Evolutionary conservation across 1,140 invertebrate genomes (phyloP), one percentile per base, ranked within the genome.

Genomic region (Bombus haemorrhoidalis): DNA sequence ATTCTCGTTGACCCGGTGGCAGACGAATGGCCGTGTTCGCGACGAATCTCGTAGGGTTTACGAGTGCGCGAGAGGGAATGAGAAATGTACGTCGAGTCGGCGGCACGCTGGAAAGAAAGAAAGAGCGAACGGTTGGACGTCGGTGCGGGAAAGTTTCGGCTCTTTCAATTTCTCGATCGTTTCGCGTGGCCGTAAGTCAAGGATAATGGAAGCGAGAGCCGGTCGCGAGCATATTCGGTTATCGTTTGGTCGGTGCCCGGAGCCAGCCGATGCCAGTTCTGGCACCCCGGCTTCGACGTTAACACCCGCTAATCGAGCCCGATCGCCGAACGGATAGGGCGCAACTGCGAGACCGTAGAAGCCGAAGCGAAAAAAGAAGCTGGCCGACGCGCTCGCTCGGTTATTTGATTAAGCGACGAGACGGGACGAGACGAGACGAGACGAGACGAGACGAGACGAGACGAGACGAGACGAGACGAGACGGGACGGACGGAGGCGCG

Each of bases 171-270:
- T 92, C 91, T 91, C 80, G 64, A 57, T 66, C 89, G 86, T 86
- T 86, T 78, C 82, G 87, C 77, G 53, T 47, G 64, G 90, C 86
- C 91, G 91, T 94, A 94, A 93, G 91, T 94, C 92, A 92, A 25
- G 91, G 91, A 93, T 93, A 94, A 93, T 94, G 92, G 92, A 87
- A 85, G 89, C 83, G 87, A 76, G 80, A 69, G 79, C 87, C 83
- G 83, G 90, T 93, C 92, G 89, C 88, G 59, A 66, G 87, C 92
- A 87, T 88, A 91, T 89, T 59, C 86, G 86, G 88, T 89, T 91
- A 92, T 93, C 85, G 83, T 90, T 87, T 69, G 82, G 80, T 37
- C 75, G 43, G 74, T 71, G 81, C 73, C 75, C 75, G 77, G 79
- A 78, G 85, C 64, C 47, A 53, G 0, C 69, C 57, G 57, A 13